A percentile compares a stretch with the other conserved stretches of the same genome.
These are phyloP conservation scores for human DNA, from an alignment of 2,113 vertebrate species.

Conservation along the genomic window DNA sequence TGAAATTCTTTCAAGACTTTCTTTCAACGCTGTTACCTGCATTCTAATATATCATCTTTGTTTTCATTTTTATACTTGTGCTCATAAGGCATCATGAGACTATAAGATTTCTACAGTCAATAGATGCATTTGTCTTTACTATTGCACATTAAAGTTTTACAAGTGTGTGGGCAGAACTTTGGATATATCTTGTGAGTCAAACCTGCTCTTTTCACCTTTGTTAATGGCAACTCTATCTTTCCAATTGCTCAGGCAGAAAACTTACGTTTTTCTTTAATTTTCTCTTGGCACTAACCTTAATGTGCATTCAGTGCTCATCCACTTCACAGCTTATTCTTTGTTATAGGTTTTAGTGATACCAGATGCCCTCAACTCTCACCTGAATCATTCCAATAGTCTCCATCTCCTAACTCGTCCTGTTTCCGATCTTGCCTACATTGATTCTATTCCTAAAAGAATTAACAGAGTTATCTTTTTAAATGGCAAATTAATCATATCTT, in stretches of 20 bases:
- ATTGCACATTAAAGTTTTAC: neutral
- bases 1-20: neutral
- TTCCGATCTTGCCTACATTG: neutral
- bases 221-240: neutral
- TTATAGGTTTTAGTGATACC: no score
- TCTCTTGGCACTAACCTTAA: neutral
- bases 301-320: no score
- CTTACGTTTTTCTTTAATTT: neutral
- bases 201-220: neutral
- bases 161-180: neutral
- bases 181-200: neutral
- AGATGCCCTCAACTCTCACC: neutral
- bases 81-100: neutral
- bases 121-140: neutral
- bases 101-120: neutral
- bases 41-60: neutral
- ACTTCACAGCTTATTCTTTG: neutral
- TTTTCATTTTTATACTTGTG: neutral
- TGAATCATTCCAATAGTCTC: neutral
- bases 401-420: neutral
- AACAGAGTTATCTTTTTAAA: neutral
- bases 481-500: neutral
- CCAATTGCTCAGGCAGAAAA: neutral
- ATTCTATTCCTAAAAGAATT: neutral
- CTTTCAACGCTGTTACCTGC: neutral